Percentiles rank a stretch among this genome's conserved stretches.
Conservation (phyloP, 2,113 vertebrate genomes). For the Ctenomys sociabilis region DNA sequence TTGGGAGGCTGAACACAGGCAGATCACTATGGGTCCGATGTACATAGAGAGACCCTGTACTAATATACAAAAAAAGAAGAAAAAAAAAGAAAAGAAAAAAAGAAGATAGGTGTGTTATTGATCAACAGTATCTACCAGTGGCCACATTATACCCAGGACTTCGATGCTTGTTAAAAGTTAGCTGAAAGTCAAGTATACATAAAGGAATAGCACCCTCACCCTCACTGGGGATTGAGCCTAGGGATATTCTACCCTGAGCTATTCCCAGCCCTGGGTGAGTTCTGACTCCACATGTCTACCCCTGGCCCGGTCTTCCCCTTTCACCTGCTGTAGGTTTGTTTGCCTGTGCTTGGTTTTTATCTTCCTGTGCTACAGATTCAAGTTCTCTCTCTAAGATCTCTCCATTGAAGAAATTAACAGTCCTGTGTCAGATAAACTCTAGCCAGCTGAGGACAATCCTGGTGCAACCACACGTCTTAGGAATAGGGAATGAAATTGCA, state of each 20-base stretch:
- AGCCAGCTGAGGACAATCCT: neutral
- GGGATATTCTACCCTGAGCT: neutral
- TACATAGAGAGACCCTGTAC: too few relatives aligned
- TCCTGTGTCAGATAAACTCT: neutral
- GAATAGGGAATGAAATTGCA: neutral
- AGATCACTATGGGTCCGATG: too few relatives aligned
- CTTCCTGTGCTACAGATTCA: neutral
- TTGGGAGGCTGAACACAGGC: too few relatives aligned
- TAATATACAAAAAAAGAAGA: too few relatives aligned
- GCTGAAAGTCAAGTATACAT: conserved; percentile 6
- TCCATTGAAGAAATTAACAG: neutral
- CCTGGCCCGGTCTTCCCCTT: neutral
- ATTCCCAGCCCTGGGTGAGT: neutral
- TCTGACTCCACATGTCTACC: neutral
- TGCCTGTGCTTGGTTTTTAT: neutral
- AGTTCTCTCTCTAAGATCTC: neutral
- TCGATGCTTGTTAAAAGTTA: neutral
- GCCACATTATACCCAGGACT: neutral
- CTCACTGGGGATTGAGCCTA: neutral
- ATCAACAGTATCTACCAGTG: neutral
- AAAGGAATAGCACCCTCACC: neutral
- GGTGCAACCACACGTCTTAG: neutral
- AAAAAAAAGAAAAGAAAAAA: too few relatives aligned
- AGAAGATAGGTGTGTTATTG: too few relatives aligned
- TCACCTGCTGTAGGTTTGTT: neutral